Conservation (phyloP, 37 sponge, comb jelly and placozoan species). For the Tethya wilhelma region DNA sequence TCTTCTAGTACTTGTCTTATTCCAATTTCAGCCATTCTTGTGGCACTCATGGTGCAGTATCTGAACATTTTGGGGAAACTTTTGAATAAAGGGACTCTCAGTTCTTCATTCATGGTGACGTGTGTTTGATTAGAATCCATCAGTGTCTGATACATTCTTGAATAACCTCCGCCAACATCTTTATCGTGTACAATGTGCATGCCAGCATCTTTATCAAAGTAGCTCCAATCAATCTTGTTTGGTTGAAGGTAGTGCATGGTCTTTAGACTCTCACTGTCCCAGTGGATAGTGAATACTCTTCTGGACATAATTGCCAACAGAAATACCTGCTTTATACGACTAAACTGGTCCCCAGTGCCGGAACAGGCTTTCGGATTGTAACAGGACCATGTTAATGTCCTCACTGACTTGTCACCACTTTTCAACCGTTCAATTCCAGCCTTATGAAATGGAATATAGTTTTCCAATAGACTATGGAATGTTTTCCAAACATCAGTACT, state of each 20-base stretch:
- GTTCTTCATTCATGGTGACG: background rate
- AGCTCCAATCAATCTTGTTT: background rate
- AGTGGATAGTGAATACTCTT: constrained; percentile 4
- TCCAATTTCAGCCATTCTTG: background rate
- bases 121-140: background rate
- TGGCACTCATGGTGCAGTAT: too few relatives aligned
- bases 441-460: background rate
- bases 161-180: background rate
- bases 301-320: background rate
- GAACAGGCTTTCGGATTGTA: background rate
- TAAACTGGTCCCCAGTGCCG: constrained; percentile 1
- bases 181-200: constrained; percentile 21
- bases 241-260: background rate
- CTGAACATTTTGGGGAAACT: background rate
- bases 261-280: background rate
- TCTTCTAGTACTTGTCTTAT: background rate
- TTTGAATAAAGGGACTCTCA: background rate
- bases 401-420: background rate
- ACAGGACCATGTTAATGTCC: background rate
- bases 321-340: background rate
- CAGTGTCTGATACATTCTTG: background rate
- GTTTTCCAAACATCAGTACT: background rate
- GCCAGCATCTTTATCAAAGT: background rate
- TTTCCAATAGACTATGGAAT: background rate
- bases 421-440: background rate